phyloP scores from a whole-genome alignment of 2,797 vertebrate genomes.

The Microctenopoma lineatum region DNA sequence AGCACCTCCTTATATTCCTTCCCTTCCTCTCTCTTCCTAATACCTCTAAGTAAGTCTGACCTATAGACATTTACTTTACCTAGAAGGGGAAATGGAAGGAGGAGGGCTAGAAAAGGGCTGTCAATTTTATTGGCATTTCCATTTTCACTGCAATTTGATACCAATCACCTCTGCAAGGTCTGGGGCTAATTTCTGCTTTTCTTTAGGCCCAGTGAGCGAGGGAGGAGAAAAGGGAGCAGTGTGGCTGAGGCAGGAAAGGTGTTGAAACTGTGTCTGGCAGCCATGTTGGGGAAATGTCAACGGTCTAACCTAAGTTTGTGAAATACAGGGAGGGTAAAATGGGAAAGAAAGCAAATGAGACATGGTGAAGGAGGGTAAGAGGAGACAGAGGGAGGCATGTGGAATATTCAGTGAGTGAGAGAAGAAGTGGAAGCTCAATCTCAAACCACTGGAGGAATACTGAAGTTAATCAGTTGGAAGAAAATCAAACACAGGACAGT shows the following conservation, averaged over 20 bases:
- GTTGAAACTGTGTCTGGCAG: constrained; percentile 80
- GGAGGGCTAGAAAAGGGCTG: constrained; percentile 69
- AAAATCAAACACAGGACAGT: constrained; percentile 16
- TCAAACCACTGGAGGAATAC: constrained; percentile 23
- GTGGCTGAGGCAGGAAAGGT: constrained; percentile 76
- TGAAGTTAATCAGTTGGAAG: constrained; percentile 46
- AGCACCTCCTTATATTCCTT: constrained; percentile 27
- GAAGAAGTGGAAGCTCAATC: constrained; percentile 15
- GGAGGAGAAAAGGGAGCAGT: constrained; percentile 47
- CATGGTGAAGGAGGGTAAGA: constrained; percentile 4
- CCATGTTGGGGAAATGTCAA: constrained; percentile 90
- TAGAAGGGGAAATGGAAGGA: constrained; percentile 52
- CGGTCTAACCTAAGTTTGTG: constrained; percentile 69
- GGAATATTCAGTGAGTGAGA: constrained; percentile 5
- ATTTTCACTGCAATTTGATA: constrained; percentile 89
- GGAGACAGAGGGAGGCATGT: constrained; percentile 1
- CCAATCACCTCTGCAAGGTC: constrained; percentile 86
- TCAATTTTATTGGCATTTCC: constrained; percentile 90
- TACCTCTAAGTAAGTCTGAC: constrained; percentile 84
- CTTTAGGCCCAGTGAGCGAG: constrained; percentile 77
- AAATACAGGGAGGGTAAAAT: constrained; percentile 11
- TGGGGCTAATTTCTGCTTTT: constrained; percentile 83
- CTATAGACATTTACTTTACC: constrained; percentile 75
- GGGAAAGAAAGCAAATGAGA: constrained; percentile 1
- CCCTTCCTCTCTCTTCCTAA: constrained; percentile 44